Base-by-base conservation (phyloP, 2,888 invertebrate genomes). In the Clitarchus hookeri region DNA sequence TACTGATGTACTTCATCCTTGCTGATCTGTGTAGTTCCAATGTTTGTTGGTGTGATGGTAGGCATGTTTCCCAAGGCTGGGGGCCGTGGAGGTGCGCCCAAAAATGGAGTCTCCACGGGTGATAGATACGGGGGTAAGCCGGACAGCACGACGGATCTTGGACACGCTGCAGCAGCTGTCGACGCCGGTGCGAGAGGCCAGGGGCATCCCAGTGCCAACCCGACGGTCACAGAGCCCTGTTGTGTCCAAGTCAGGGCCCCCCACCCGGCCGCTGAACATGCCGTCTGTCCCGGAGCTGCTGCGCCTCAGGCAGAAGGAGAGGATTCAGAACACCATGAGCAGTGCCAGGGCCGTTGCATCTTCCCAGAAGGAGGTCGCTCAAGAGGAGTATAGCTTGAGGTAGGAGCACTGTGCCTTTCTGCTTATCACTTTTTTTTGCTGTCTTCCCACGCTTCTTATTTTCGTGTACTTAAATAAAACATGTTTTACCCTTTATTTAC, bases 121-220 rank as follows among this genome's bases (percentile, higher is more conserved):
- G 65, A 84, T 77, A n/a, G 44, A 44, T 82, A 78, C 78, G 78
- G 53, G 48, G n/a, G 93, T 96, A 91, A 96, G 96, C 90, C 93
- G 94, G 88, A 96, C 97, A 8, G 95, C 97, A 0, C 94, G 95
- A 89, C 94, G 95, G 88, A 96, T 98, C 88, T 92, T 98, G 89
- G 95, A 96, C 89, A 93, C 97, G 9, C 92, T 98, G 86, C 96
- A 97, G 90, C 94, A 95, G 89, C 97, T 96, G 91, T 95, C 96
- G 0, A 96, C 97, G 2, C 97, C 97, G 0, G 91, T 97, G 85
- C 93, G 93, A 83, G 97, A 97, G 91, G 97, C 96, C 1, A 95
- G 94, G 90, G 95, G 95, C 90, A 96, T 97, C 91, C 96, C 96
- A 4, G 92, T n/a, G 91, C 91, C 83, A 88, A 91, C 48, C 91